Evolutionary conservation across 2,113 vertebrate genomes (phyloP).

Genomic region (Neomonachus schauinslandi): DNA sequence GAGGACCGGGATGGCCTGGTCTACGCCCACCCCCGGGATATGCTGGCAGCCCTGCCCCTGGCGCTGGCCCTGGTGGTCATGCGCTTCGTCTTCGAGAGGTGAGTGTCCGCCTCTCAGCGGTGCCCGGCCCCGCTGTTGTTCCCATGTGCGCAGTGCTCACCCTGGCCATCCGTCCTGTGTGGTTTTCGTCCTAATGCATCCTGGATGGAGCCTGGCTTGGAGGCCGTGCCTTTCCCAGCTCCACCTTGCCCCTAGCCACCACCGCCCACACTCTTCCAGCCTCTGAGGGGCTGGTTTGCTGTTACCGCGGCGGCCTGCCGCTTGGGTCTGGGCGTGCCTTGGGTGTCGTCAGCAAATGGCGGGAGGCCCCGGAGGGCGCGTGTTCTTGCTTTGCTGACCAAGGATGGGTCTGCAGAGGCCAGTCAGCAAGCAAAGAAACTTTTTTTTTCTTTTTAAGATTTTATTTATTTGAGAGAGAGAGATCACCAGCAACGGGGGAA

Average conservation of each 20-base stretch:
- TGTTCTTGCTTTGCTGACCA: background rate
- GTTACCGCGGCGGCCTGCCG: too few relatives aligned
- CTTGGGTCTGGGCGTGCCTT: background rate
- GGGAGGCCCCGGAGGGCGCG: background rate
- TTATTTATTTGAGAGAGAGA: too few relatives aligned
- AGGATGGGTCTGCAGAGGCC: background rate
- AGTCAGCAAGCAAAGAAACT: background rate
- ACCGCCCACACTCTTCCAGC: accelerated
- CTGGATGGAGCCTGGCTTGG: background rate
- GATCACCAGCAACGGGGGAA: too few relatives aligned
- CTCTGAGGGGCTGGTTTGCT: background rate
- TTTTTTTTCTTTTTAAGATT: background rate
- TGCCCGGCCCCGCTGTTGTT: background rate
- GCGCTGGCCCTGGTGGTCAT: conserved; percentile 88
- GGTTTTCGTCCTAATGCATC: accelerated
- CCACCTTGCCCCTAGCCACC: background rate
- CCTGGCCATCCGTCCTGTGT: background rate
- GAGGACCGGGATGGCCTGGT: conserved; percentile 82
- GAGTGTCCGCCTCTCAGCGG: background rate
- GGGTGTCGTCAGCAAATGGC: background rate
- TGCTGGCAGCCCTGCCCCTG: conserved; percentile 89
- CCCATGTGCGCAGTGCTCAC: background rate
- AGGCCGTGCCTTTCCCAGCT: background rate
- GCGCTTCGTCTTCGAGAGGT: conserved; percentile 93
- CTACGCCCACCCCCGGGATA: conserved; percentile 79